Base-by-base conservation (phyloP, 2,888 invertebrate species). In the Acleris laterana region DNA sequence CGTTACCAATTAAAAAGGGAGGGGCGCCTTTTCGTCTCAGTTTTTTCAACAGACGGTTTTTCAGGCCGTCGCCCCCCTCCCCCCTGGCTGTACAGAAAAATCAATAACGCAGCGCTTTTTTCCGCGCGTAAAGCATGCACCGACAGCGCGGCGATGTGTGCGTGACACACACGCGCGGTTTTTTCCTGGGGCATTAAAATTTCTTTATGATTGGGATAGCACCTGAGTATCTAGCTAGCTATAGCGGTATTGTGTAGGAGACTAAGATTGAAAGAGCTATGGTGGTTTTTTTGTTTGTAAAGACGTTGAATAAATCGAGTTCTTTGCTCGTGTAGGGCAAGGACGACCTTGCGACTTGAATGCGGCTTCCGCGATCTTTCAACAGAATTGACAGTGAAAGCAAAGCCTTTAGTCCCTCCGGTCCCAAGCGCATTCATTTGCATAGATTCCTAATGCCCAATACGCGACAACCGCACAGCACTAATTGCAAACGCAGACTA, bases 51-150 rank as follows among this genome's bases (percentile, higher is more conserved):
- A 91, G 92, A 90, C 92, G 89, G 87, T 89, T 92, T 90, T 93
- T 93, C 92, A 92, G 92, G 90, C 93, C 91, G 90, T 91, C 88
- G 90, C 75, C 78, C 74, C 78, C 75, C 79, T 74, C 77, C 82
- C 83, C 77, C 86, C 78, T 85, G 84, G 86, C 89, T 86, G 90
- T 89, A 89, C 88, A 89, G 93, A 90, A 93, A 93, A 93, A 93
- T 93, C 93, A 93, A 93, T 93, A 93, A 91, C 93, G 93, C 93
- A 93, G 93, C 93, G 91, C 89, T 93, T 93, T 93, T 93, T 93
- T 93, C 92, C 90, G 88, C 91, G 92, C 93, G 93, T 93, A 93
- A 93, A 93, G 89, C 93, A 93, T 93, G 92, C 92, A 93, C 90
- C 90, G 90, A 89, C 90, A 87, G 81, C 81, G 78, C 71, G 70